phyloP scores from a whole-genome alignment of 2,113 vertebrate genomes.

The Elaphurus davidianus region DNA sequence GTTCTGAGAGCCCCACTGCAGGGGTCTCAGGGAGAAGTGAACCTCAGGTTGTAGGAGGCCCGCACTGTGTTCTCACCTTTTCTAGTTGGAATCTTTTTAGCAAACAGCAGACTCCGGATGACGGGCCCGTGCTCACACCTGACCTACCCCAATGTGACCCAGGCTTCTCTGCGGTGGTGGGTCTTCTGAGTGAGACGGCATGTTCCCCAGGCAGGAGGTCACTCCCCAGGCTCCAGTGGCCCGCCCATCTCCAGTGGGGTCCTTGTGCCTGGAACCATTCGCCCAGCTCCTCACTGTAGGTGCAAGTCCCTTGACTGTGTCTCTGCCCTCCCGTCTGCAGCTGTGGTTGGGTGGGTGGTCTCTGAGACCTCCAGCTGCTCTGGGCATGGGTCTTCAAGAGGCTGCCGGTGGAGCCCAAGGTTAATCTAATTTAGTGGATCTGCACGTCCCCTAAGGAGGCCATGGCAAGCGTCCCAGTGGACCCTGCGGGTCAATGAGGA shows the following conservation, averaged over 20 bases:
- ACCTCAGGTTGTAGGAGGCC: not conserved
- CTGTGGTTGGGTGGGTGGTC: not conserved
- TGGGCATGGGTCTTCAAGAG: not conserved
- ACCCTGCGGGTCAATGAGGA: not conserved
- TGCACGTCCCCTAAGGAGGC: not conserved
- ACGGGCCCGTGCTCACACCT: fast-evolving
- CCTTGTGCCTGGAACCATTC: fast-evolving
- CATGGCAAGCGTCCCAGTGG: not conserved
- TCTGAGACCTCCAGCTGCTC: not conserved
- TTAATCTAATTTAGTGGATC: not conserved
- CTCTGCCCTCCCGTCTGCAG: not conserved
- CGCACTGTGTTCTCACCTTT: not conserved
- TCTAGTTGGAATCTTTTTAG: not conserved
- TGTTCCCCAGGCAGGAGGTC: too few relatives aligned
- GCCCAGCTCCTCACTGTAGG: fast-evolving
- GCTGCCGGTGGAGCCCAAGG: not conserved
- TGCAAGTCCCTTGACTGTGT: not conserved
- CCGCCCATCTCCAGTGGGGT: not conserved
- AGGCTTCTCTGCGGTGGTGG: not conserved
- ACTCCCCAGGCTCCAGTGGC: fast-evolving
- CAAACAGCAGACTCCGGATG: not conserved
- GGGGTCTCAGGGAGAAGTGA: not conserved
- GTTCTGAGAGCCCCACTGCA: not conserved
- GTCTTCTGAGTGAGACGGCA: not conserved
- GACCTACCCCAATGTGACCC: not conserved